Evolutionary conservation across 2,113 vertebrate genomes (phyloP).

Genomic region (Neotoma lepida): DNA sequence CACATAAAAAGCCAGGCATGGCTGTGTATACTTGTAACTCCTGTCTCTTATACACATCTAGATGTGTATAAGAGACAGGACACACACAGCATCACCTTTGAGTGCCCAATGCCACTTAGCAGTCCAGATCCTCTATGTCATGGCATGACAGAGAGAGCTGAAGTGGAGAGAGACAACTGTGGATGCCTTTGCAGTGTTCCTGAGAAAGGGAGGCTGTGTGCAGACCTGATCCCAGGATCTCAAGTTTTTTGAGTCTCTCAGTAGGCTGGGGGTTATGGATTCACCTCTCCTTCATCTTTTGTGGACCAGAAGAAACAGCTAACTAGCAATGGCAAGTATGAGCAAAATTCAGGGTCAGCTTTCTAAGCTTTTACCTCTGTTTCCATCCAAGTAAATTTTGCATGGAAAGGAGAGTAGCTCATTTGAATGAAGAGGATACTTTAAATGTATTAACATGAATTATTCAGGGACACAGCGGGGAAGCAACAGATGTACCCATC

Average conservation of each 20-base stretch:
- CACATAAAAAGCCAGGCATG: not conserved
- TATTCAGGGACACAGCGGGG: constrained; percentile 85
- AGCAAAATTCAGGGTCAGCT: constrained; percentile 26
- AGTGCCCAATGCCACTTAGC: not conserved
- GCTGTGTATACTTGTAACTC: not conserved
- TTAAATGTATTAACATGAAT: constrained; percentile 87
- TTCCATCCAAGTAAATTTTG: constrained; percentile 76
- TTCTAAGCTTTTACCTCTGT: constrained; percentile 58
- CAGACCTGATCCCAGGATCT: constrained; percentile 53
- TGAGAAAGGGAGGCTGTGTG: constrained; percentile 8
- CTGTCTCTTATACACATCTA: too few species aligned
- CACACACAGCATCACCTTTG: not conserved
- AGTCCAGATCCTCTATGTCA: constrained; percentile 1
- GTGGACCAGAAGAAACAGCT: constrained; percentile 48
- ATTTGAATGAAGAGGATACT: constrained; percentile 83
- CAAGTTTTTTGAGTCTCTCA: not conserved
- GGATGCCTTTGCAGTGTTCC: not conserved
- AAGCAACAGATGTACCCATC: constrained; percentile 86
- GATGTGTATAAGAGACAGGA: too few species aligned
- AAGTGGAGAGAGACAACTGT: constrained; percentile 5
- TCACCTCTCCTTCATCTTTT: not conserved
- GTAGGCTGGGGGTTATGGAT: not conserved
- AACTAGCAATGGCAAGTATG: not conserved
- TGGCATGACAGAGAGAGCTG: constrained; percentile 35
- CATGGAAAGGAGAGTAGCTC: constrained; percentile 74